phyloP scores from a whole-genome alignment of 2,113 vertebrate species.

The Centropus unirufus region DNA sequence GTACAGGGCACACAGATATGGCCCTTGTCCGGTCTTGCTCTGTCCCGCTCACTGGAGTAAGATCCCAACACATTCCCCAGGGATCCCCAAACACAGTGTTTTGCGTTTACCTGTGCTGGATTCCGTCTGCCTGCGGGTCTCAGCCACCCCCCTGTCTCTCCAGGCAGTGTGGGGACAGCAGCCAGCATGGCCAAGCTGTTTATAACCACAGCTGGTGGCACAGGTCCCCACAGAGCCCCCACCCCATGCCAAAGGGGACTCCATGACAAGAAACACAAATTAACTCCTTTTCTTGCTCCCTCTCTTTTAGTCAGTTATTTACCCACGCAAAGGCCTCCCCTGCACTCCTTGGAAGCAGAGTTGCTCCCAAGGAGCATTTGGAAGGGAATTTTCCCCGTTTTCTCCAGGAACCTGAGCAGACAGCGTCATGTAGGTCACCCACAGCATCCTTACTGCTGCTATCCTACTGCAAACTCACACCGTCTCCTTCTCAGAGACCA shows the following conservation, averaged over 20 bases:
- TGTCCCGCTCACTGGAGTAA: background rate
- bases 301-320: background rate
- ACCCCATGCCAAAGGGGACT: rapidly evolving
- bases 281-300: background rate
- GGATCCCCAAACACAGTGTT: background rate
- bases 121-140: too few species aligned
- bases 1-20: background rate
- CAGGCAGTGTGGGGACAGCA: background rate
- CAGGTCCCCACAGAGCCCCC: background rate
- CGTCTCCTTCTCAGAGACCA: background rate
- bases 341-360: background rate
- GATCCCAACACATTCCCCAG: rapidly evolving
- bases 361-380: background rate
- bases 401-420: background rate
- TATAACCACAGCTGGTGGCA: background rate
- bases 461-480: background rate
- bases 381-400: background rate
- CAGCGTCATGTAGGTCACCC: background rate
- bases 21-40: background rate
- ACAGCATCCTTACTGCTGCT: background rate
- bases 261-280: background rate
- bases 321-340: background rate
- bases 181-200: rapidly evolving
- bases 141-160: background rate
- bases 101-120: rapidly evolving